These are phyloP conservation scores for Drosophila bunnanda DNA, from an alignment of 2,888 invertebrate genomes.

Conservation along the genomic window DNA sequence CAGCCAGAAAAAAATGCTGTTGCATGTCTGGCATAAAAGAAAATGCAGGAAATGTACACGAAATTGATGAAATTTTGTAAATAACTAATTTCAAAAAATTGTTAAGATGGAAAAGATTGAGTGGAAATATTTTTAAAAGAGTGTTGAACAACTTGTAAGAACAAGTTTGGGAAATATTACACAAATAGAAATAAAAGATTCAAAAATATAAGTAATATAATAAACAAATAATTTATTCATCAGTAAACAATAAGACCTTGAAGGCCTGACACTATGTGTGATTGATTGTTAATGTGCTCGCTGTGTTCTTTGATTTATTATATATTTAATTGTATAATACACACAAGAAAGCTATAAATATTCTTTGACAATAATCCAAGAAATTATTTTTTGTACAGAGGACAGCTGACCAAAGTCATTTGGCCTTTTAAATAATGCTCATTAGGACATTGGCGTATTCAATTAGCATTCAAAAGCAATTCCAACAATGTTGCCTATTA, in stretches of 20 bases:
- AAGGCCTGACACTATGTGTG: not conserved
- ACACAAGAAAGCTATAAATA: not conserved
- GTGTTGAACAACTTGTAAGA: not conserved
- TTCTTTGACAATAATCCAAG: not conserved
- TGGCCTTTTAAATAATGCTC: conserved; percentile 26
- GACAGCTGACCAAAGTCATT: conserved; percentile 31
- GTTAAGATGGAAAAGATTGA: conserved; percentile 7
- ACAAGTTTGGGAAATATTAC: not conserved
- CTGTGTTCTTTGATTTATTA: not conserved
- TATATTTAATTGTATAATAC: not conserved
- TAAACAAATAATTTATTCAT: not conserved
- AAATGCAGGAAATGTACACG: conserved; percentile 48
- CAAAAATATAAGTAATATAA: too few species aligned
- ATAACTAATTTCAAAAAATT: conserved; percentile 27
- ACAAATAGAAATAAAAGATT: not conserved
- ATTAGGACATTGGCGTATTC: conserved; percentile 54
- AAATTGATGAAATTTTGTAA: conserved; percentile 21
- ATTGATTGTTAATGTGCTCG: not conserved
- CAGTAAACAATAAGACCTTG: not conserved
- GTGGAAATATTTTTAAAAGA: not conserved
- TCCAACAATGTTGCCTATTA: conserved; percentile 52
- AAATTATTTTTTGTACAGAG: conserved; percentile 3
- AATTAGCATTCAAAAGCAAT: conserved; percentile 73
- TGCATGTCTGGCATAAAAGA: conserved; percentile 60
- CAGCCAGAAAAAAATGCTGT: conserved; percentile 42